These are phyloP conservation scores for Magallana angulata DNA, from an alignment of 1,140 invertebrate genomes.

Conservation along the genomic window DNA sequence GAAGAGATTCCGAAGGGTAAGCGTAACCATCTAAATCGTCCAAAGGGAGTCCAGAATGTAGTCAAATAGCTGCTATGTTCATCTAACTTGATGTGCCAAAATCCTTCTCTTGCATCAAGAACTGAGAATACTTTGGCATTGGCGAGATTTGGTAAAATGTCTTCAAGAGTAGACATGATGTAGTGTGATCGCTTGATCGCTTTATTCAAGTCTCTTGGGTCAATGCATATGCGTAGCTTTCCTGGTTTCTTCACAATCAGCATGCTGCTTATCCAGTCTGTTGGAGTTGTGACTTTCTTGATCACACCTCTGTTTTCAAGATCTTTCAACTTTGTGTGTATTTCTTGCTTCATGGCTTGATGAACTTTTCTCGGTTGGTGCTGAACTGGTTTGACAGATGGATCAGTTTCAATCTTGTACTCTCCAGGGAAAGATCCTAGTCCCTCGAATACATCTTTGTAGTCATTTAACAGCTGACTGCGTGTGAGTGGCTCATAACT, in stretches of 20 bases:
- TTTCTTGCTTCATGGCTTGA: conserved; percentile 53
- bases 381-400: conserved; percentile 58
- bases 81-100: conserved; percentile 67
- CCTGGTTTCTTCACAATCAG: conserved; percentile 79
- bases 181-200: conserved; percentile 55
- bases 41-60: conserved; percentile 58
- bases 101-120: conserved; percentile 80
- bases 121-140: conserved; percentile 79
- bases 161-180: conserved; percentile 53
- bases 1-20: conserved; percentile 57
- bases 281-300: conserved; percentile 68
- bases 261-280: conserved; percentile 80
- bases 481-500: neutral
- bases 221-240: conserved; percentile 59
- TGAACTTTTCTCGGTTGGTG: conserved; percentile 68
- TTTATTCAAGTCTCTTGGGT: conserved; percentile 56
- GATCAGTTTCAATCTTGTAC: conserved; percentile 66
- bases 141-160: conserved; percentile 40
- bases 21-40: conserved; percentile 55
- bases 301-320: conserved; percentile 52
- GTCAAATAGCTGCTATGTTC: conserved; percentile 56
- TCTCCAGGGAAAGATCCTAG: conserved; percentile 45
- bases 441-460: conserved; percentile 60
- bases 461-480: conserved; percentile 43
- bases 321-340: conserved; percentile 45